phyloP scores from a whole-genome alignment of 2,797 vertebrate genomes.

The Arctocebus calabarensis region DNA sequence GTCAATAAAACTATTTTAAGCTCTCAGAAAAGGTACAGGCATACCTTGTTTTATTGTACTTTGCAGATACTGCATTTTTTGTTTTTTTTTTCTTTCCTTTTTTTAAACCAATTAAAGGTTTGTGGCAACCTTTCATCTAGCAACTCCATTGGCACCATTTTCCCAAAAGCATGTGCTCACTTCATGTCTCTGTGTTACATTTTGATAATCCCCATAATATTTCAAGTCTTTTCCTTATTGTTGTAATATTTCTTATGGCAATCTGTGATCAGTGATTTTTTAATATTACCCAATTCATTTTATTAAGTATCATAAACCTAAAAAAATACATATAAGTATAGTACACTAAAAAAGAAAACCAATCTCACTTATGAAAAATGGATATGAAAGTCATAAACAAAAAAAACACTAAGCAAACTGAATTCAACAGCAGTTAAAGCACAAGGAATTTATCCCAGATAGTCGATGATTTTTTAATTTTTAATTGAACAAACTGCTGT shows the following conservation, averaged over 20 bases:
- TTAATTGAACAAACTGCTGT: slow-evolving; percentile 42
- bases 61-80: neutral
- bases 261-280: neutral
- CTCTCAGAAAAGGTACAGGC: neutral
- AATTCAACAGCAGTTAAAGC: slow-evolving; percentile 44
- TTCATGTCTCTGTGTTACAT: neutral
- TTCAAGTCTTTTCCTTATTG: neutral
- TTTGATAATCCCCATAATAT: neutral
- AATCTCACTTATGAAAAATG: slow-evolving; percentile 55
- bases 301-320: neutral
- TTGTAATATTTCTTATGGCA: neutral
- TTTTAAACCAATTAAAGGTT: neutral
- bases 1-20: slow-evolving; percentile 50
- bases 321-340: slow-evolving; percentile 43
- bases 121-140: neutral
- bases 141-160: neutral
- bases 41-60: neutral
- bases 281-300: neutral
- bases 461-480: slow-evolving; percentile 18
- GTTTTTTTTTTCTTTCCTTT: neutral
- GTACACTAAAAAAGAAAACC: slow-evolving; percentile 47
- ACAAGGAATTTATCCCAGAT: slow-evolving; percentile 22
- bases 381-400: slow-evolving; percentile 43
- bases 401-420: slow-evolving; percentile 16
- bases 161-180: neutral